Conservation (phyloP, 2,888 invertebrate species). For the Gandaritis pyraliata region DNA sequence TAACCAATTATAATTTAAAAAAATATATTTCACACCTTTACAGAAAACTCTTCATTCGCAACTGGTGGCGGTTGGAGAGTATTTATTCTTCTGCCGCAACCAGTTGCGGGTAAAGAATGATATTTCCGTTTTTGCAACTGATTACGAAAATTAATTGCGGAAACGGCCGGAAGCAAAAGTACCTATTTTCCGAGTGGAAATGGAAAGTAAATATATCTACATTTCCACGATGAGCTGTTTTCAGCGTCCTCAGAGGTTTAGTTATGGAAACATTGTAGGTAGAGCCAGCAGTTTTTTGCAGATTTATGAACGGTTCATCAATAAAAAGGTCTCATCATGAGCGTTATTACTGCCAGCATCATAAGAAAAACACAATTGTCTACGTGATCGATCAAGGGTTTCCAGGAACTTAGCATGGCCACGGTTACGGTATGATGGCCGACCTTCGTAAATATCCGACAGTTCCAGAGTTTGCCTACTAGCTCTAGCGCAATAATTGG, state of each 20-base stretch:
- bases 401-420: constrained; percentile 48
- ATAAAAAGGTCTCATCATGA: constrained; percentile 6
- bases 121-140: no score
- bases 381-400: constrained; percentile 43
- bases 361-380: constrained; percentile 28
- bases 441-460: constrained; percentile 51
- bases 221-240: neutral
- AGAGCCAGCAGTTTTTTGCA: constrained; percentile 2
- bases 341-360: constrained; percentile 4
- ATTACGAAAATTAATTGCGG: no score
- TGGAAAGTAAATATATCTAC: no score
- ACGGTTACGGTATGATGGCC: constrained; percentile 33
- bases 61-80: no score
- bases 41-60: no score
- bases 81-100: no score
- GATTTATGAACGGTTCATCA: neutral
- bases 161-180: no score
- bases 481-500: constrained; percentile 60
- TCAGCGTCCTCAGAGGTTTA: neutral
- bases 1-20: no score
- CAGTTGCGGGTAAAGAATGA: no score
- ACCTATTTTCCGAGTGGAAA: no score
- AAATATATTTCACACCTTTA: no score
- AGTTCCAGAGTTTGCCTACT: constrained; percentile 61
- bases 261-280: neutral